A percentile compares a stretch with the other conserved stretches of the same genome.
phyloP scores from a whole-genome alignment of 2,113 vertebrate genomes.

The Hiodon alosoides region DNA sequence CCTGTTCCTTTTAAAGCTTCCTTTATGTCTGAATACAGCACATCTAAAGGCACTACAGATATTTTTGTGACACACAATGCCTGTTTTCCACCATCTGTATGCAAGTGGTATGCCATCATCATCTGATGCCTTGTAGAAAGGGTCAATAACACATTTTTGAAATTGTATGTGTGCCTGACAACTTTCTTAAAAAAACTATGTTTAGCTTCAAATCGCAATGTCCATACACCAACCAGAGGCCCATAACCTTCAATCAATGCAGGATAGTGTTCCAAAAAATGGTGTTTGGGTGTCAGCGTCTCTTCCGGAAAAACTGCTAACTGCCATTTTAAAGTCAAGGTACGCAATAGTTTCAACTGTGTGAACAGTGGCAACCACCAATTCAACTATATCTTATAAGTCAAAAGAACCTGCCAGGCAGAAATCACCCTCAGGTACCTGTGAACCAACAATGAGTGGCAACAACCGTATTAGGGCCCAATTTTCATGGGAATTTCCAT shows the following conservation, averaged over 20 bases:
- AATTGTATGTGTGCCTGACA: constrained; percentile 25
- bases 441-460: constrained; percentile 26
- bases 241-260: constrained; percentile 12
- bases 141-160: constrained; percentile 31
- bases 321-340: constrained; percentile 24
- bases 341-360: constrained; percentile 18
- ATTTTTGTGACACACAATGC: constrained; percentile 17
- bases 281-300: constrained; percentile 22
- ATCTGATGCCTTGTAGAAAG: constrained; percentile 31
- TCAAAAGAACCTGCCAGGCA: constrained; percentile 31
- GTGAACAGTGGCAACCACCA: constrained; percentile 27
- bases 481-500: constrained; percentile 10
- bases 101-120: constrained; percentile 23
- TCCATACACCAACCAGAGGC: not conserved
- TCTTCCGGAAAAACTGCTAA: constrained; percentile 18
- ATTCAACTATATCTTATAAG: constrained; percentile 31
- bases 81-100: constrained; percentile 8
- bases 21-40: constrained; percentile 27
- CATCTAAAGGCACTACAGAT: constrained; percentile 8
- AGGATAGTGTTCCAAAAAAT: constrained; percentile 29
- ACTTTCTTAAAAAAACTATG: constrained; percentile 29
- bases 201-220: constrained; percentile 21
- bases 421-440: constrained; percentile 23
- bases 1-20: constrained; percentile 25
- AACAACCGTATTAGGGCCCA: constrained; percentile 22